These are phyloP conservation scores for Bombus breviceps DNA, from an alignment of 1,140 invertebrate species.

Conservation along the genomic window DNA sequence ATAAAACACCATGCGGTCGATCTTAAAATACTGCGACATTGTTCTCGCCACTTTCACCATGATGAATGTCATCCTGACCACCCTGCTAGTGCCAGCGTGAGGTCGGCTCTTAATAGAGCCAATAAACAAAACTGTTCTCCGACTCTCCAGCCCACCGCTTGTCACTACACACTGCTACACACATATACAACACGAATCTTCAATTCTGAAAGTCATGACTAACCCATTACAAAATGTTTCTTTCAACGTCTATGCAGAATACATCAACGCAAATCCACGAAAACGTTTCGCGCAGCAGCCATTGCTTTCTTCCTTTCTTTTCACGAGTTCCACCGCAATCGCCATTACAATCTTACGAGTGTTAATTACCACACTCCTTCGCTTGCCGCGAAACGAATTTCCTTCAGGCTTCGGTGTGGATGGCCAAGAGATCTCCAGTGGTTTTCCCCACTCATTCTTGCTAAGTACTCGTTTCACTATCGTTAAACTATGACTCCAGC, in stretches of 20 bases:
- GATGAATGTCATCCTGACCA: slow-evolving; percentile 12
- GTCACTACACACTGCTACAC: not conserved
- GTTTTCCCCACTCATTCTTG: not conserved
- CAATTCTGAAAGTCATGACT: too few species aligned
- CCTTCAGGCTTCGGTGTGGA: not conserved
- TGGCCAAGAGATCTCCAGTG: not conserved
- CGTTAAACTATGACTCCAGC: too few species aligned
- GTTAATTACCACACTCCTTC: slow-evolving; percentile 54
- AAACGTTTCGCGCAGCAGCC: not conserved
- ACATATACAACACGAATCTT: not conserved
- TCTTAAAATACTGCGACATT: slow-evolving; percentile 4
- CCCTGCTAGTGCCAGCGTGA: slow-evolving; percentile 9
- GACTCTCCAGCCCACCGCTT: not conserved
- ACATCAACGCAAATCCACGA: not conserved
- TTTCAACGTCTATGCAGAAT: not conserved
- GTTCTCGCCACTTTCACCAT: slow-evolving; percentile 16
- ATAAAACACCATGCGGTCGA: not conserved
- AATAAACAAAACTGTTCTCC: slow-evolving; percentile 26
- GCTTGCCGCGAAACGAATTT: slow-evolving; percentile 30
- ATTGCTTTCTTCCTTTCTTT: not conserved
- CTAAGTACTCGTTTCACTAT: not conserved
- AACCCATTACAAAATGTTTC: not conserved
- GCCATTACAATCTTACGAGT: slow-evolving; percentile 49
- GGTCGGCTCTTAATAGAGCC: slow-evolving; percentile 28
- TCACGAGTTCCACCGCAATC: not conserved